Evolutionary conservation across 2,113 vertebrate genomes (phyloP), one percentile per base, ranked within the genome.

Genomic region (Perca flavescens): DNA sequence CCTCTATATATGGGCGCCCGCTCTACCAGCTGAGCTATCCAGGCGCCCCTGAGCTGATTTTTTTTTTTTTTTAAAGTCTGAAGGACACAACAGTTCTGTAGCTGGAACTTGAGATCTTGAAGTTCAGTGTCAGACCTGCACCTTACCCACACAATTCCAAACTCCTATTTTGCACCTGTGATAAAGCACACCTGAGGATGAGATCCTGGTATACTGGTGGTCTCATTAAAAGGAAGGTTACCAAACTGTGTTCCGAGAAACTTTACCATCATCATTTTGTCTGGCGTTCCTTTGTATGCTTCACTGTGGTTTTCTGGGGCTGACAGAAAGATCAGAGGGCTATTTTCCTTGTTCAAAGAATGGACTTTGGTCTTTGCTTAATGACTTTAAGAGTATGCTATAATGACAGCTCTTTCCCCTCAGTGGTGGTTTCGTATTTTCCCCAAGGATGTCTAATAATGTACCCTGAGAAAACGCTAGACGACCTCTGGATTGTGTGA

Each of bases 401-500:
- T 67, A 56, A 36, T 28, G 61, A 53, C 40, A 63, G 68, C 52
- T 65, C 36, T 52, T 31, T 36, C 1, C 43, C n/a, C 31, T 72
- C 62, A 19, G 43, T 53, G 52, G 13, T 60, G 46, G 25, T 25
- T 62, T 57, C 21, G 25, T 79, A 47, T 73, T 70, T 14, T 14
- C 13, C 15, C 40, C n/a, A 6, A 47, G n/a, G 72, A 28, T 49
- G 70, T 62, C 21, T 78, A 36, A 74, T 79, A 66, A 72, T 52
- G 61, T 28, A n/a, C 17, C 50, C 43, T 61, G 66, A 83, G 52
- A 74, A 52, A 65, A 43, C 2, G 36, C 74, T 14, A 49, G 77
- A 50, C 11, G 14, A 81, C 46, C 57, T 68, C 69, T 67, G 70
- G 43, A 72, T 78, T 57, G 28, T 50, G 77, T 3, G 19, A 73